Evolutionary conservation across 2,113 vertebrate genomes (phyloP).

Genomic region (Festucalex cinctus): DNA sequence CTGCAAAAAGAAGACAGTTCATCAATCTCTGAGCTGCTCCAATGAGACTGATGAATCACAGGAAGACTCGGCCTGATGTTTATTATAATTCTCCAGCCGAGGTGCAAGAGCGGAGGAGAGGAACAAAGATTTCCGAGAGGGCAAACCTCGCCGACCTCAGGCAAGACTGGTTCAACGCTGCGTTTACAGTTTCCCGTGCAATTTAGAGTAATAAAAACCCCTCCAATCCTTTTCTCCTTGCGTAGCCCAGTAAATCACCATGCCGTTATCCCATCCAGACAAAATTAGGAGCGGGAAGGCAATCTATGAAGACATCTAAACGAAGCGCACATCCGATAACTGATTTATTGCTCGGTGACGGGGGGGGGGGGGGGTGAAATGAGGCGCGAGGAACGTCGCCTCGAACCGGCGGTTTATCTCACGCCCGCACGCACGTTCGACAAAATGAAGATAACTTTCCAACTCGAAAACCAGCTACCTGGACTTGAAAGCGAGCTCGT

Average conservation of each 20-base stretch:
- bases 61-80: constrained; percentile 26
- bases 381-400: constrained; percentile 46
- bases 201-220: constrained; percentile 37
- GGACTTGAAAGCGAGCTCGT: constrained; percentile 23
- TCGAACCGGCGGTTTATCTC: constrained; percentile 58
- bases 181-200: constrained; percentile 21
- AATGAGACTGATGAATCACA: constrained; percentile 15
- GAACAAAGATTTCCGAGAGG: constrained; percentile 40
- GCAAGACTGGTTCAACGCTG: constrained; percentile 28
- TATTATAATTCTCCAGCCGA: constrained; percentile 29
- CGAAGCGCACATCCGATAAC: constrained; percentile 37
- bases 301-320: constrained; percentile 41
- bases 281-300: constrained; percentile 23
- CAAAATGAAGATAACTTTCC: constrained; percentile 44
- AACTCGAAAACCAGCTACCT: constrained; percentile 19
- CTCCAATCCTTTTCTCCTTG: constrained; percentile 41
- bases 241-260: constrained; percentile 52
- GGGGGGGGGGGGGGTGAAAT: too few relatives aligned
- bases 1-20: not conserved
- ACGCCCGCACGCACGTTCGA: constrained; percentile 32
- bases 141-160: constrained; percentile 42
- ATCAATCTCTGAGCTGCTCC: constrained; percentile 1
- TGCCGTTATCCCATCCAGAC: constrained; percentile 42
- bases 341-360: constrained; percentile 54
- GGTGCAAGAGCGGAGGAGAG: constrained; percentile 18